phyloP scores from a whole-genome alignment of 2,113 vertebrate species.

The Geococcyx californianus region DNA sequence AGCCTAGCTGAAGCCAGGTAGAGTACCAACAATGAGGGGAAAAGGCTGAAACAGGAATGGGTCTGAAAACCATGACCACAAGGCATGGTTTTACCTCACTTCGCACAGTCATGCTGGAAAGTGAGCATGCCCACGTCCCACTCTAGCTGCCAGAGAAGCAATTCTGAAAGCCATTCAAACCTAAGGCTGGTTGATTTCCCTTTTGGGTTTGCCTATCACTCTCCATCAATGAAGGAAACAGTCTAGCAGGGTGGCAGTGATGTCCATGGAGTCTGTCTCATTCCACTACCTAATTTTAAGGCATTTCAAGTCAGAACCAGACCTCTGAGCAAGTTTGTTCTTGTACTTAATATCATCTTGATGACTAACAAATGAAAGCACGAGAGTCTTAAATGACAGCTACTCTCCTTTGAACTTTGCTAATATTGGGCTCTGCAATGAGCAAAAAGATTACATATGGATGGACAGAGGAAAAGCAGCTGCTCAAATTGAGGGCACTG shows the following conservation, averaged over 20 bases:
- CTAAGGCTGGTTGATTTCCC: neutral
- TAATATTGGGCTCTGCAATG: neutral
- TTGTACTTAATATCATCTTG: neutral
- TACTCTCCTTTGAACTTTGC: neutral
- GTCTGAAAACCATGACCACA: neutral
- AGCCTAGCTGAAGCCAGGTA: neutral
- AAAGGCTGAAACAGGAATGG: neutral
- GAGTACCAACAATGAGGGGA: neutral
- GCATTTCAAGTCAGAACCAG: fast-evolving
- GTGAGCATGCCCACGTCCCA: neutral
- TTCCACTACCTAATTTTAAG: neutral
- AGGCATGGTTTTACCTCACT: neutral
- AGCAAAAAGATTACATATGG: neutral
- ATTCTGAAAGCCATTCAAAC: neutral
- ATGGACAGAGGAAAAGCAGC: neutral
- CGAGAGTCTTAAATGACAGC: neutral
- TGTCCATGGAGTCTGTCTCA: neutral
- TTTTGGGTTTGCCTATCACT: neutral
- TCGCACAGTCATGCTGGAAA: neutral
- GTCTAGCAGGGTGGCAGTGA: neutral
- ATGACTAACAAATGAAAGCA: constrained; percentile 1
- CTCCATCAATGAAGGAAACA: fast-evolving
- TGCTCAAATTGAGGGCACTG: constrained; percentile 5
- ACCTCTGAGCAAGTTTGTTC: neutral
- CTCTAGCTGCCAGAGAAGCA: neutral